These are phyloP conservation scores for Papilio polytes DNA, from an alignment of 1,140 invertebrate species.

Conservation along the genomic window DNA sequence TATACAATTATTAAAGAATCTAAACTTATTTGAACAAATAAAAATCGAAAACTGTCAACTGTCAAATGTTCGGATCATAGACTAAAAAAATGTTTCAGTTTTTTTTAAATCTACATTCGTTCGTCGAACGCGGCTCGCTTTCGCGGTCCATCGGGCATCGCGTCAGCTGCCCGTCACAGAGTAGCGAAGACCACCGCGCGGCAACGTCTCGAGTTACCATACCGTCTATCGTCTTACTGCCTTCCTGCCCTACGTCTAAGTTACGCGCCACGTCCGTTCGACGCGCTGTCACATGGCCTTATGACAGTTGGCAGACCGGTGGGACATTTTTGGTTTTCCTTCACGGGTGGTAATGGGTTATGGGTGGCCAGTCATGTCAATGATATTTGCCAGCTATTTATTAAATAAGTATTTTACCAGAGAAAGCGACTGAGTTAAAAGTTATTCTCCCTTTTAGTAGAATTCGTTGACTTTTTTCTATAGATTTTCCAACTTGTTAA, in stretches of 20 bases:
- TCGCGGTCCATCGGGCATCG: slow-evolving; percentile 81
- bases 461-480: not conserved
- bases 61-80: slow-evolving; percentile 61
- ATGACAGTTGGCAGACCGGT: slow-evolving; percentile 74
- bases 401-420: not conserved
- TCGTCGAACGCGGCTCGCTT: slow-evolving; percentile 78
- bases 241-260: slow-evolving; percentile 81
- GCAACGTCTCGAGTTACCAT: slow-evolving; percentile 70
- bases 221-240: slow-evolving; percentile 73
- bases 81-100: slow-evolving; percentile 52
- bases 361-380: slow-evolving; percentile 58
- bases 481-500: not conserved
- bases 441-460: too few species aligned
- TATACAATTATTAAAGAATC: not conserved
- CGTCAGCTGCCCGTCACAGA: slow-evolving; percentile 76
- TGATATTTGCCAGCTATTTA: not conserved
- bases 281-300: slow-evolving; percentile 67
- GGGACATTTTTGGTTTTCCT: slow-evolving; percentile 67
- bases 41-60: slow-evolving; percentile 58
- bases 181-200: slow-evolving; percentile 73
- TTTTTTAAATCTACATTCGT: slow-evolving; percentile 59
- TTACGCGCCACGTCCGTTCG: slow-evolving; percentile 76
- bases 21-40: slow-evolving; percentile 35
- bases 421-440: not conserved
- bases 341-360: slow-evolving; percentile 43